A percentile compares a stretch with the other conserved stretches of the same genome.
These are phyloP conservation scores for Catharus fuscescens DNA, from an alignment of 2,113 vertebrate genomes.

Conservation along the genomic window DNA sequence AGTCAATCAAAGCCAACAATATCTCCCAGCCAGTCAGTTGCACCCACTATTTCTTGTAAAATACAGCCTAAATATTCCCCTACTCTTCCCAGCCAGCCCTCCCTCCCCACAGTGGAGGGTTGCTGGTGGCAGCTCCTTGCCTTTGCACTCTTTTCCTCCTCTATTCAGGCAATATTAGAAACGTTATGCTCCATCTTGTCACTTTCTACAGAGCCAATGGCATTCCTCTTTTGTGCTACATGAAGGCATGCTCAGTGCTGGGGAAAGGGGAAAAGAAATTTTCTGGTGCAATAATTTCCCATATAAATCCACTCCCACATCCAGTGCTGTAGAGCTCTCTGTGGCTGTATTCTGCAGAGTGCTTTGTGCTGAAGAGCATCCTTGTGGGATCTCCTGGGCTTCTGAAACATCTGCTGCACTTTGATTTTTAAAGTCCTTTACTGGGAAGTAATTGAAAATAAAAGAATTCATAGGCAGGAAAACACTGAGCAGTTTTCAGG, in stretches of 20 bases:
- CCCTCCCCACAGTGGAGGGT: background rate
- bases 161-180: background rate
- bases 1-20: background rate
- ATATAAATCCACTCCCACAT: fast-evolving
- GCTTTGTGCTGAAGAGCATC: background rate
- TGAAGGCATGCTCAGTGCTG: background rate
- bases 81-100: background rate
- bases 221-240: background rate
- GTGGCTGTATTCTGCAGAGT: background rate
- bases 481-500: background rate
- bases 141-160: background rate
- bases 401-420: background rate
- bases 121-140: background rate
- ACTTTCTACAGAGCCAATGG: background rate
- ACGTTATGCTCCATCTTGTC: background rate
- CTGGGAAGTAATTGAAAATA: background rate
- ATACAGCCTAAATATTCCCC: background rate
- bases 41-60: background rate
- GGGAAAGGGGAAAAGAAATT: background rate
- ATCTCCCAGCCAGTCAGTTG: background rate
- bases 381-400: background rate
- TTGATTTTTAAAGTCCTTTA: background rate
- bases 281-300: background rate
- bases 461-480: background rate
- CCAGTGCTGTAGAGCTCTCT: background rate